Conservation (phyloP, 2,888 invertebrate species). For the Leistus spinibarbis region DNA sequence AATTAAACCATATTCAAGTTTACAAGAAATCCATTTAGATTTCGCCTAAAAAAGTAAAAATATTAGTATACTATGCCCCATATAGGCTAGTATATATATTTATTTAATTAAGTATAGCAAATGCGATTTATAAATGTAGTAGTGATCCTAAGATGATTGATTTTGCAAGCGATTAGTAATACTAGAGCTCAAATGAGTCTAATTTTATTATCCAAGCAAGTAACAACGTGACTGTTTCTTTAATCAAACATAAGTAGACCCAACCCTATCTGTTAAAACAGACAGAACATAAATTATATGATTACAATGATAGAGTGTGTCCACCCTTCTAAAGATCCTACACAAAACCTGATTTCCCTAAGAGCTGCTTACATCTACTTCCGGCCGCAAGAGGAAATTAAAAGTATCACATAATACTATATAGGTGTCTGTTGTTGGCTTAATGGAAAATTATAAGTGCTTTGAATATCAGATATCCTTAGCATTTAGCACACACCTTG, state of each 20-base stretch:
- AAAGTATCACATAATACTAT: constrained; percentile 38
- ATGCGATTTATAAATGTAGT: too few species aligned
- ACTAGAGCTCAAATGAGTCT: neutral
- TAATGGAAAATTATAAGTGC: constrained; percentile 36
- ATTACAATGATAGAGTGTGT: constrained; percentile 30
- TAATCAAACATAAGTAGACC: constrained; percentile 19
- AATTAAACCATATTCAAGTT: too few species aligned
- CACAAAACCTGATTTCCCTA: constrained; percentile 37
- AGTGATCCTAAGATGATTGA: neutral
- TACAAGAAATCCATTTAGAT: too few species aligned
- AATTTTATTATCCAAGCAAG: neutral
- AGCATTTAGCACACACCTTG: constrained; percentile 10
- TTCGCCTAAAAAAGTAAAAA: too few species aligned
- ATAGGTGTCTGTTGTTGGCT: constrained; percentile 5
- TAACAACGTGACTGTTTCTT: neutral
- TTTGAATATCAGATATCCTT: constrained; percentile 29
- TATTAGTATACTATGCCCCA: too few species aligned
- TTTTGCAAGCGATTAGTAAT: neutral
- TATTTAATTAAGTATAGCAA: too few species aligned
- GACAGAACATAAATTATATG: constrained; percentile 29
- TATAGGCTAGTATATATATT: too few species aligned
- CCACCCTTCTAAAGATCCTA: constrained; percentile 20
- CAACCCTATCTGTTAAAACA: constrained; percentile 30
- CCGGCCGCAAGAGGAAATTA: constrained; percentile 33
- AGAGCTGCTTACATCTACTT: constrained; percentile 35